Base-by-base conservation (phyloP, 1,140 invertebrate genomes). In the Drosophila simulans region DNA sequence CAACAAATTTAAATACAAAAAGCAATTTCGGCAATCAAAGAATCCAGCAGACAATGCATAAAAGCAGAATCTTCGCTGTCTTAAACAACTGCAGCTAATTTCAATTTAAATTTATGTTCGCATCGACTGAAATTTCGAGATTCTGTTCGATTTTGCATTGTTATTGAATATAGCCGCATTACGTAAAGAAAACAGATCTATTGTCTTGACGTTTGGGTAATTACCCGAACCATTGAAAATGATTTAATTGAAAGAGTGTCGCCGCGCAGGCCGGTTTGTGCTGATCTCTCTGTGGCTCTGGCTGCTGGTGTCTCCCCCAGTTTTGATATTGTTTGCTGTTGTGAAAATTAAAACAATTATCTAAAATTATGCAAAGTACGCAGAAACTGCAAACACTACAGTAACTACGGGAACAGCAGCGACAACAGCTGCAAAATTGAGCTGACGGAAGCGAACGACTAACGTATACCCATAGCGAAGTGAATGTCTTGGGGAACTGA, bases 291-390 rank as follows among this genome's bases (percentile, higher is more conserved):
- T 53, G 34, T 37, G 25, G 5, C 25, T 40, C 35, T n/a, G 17
- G 17, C 17, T 31, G 12, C 48, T 56, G 55, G 59, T 53, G 46
- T 42, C 51, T 60, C 34, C 55, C 57, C 59, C 34, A 65, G 49
- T 68, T 70, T 81, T 81, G 66, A 79, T 86, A 75, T 79, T 79
- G 83, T 83, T 88, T 77, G 76, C 80, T 48, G 76, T 83, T 89
- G 76, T 88, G 84, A 71, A 86, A 88, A 88, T 77, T 77, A 70
- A 89, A 88, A 80, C 84, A 84, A 88, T 88, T 88, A 88, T 73
- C 57, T 77, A 72, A 71, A 88, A 88, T 88, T 88, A 89, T 88
- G 84, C 84, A 88, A 88, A 88, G 64, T 80, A 80, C 83, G 79
- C 83, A 89, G 71, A 77, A 78, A 65, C 76, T 64, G 65, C 75